Base-by-base conservation (phyloP, 2,888 invertebrate genomes). In the Chironomus riparius region DNA sequence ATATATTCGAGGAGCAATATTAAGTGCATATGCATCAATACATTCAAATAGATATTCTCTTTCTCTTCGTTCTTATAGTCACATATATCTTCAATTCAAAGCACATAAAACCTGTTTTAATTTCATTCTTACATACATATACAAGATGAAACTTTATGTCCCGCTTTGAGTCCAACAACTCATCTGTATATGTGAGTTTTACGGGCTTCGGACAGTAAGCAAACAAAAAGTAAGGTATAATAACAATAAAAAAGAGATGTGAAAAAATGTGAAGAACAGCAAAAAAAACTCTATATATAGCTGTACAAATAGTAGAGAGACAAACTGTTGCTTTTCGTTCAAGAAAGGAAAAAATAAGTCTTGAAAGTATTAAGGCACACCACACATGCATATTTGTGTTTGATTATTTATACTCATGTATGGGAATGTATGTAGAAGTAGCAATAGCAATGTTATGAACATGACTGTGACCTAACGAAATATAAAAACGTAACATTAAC, bases 401-500 rank as follows among this genome's bases (percentile, higher is more conserved):
- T 65, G 38, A 38, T 38, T 38, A 38, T 38, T 7, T 10, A 38
- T 38, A 38, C 38, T 38, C 38, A 38, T 38, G 38, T 38, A 38
- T 38, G 56, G 18, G 38, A 56, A 50, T 13, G 18, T 56, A 56
- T 15, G 56, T 56, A 56, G 7, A 56, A 18, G n/a, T 13, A 15
- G 50, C 50, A 50, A 50, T 38, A 50, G 50, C 13, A 15, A 56
- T 38, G 62, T 18, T 24, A 50, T 70, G 70, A 72, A 72, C 72
- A 62, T 72, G 72, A 72, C 61, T 62, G 62, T 72, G 72, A 72
- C 72, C 72, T 72, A 72, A 72, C 72, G 18, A 72, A 24, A 72
- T 6, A 28, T 62, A 72, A 18, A 62, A 50, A 56, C 50, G 38
- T 38, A 72, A 61, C 72, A 72, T 72, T 72, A 72, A 72, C 72